Percentiles rank a stretch among this genome's conserved stretches.
These are phyloP conservation scores for Crenichthys baileyi DNA, from an alignment of 2,797 vertebrate species.

Conservation along the genomic window DNA sequence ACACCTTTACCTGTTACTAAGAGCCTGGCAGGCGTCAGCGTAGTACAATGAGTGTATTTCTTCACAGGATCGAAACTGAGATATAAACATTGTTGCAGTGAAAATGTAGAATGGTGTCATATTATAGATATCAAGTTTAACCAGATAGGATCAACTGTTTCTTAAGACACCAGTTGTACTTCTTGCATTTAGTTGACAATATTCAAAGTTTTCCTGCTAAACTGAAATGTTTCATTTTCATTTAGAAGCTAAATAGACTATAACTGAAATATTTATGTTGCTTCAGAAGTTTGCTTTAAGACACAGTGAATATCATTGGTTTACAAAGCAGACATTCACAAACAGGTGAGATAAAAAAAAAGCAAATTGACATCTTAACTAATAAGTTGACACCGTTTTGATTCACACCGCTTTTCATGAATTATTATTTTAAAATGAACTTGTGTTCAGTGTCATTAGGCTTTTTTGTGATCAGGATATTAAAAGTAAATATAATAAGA, in stretches of 20 bases:
- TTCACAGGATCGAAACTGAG: not conserved
- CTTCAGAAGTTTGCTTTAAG: not conserved
- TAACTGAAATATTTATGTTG: too few relatives aligned
- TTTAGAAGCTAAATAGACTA: too few relatives aligned
- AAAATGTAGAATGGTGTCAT: not conserved
- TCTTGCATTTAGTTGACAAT: not conserved
- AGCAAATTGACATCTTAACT: not conserved
- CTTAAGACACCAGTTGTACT: not conserved
- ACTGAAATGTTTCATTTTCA: too few relatives aligned
- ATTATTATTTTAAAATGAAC: not conserved
- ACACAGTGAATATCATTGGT: not conserved
- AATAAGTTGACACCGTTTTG: not conserved
- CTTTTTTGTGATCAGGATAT: not conserved
- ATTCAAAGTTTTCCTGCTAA: too few relatives aligned
- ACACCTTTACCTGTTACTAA: constrained; percentile 26
- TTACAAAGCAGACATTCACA: not conserved
- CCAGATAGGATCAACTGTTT: not conserved
- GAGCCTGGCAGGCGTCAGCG: not conserved
- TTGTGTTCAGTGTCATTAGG: not conserved
- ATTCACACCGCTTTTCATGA: not conserved
- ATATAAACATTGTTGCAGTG: not conserved
- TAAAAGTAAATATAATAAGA: not conserved
- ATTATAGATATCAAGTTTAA: not conserved
- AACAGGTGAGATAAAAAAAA: not conserved
- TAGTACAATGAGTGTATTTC: not conserved